Evolutionary conservation across 2,797 vertebrate species (phyloP).

Genomic region (Florisuga fusca): DNA sequence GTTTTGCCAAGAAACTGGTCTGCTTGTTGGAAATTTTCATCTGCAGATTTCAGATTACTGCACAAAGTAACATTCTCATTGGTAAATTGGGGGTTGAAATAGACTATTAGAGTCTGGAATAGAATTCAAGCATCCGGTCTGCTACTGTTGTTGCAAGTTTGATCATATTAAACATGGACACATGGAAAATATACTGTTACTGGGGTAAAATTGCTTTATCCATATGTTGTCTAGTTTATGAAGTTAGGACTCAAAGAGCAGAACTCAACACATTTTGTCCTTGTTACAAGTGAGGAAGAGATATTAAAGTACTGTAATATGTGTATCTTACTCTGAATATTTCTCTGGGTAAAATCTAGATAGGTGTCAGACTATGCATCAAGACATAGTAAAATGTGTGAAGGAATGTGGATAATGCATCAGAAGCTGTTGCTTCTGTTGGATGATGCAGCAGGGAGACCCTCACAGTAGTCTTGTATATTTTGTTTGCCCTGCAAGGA

Average conservation of each 20-base stretch:
- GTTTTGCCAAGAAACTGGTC: neutral
- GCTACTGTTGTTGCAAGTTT: neutral
- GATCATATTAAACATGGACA: neutral
- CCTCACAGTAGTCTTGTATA: neutral
- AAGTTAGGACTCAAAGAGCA: neutral
- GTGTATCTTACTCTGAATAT: neutral
- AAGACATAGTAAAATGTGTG: neutral
- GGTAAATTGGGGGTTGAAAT: neutral
- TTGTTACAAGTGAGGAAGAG: neutral
- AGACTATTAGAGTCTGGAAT: neutral
- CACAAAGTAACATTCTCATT: neutral
- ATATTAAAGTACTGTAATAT: neutral
- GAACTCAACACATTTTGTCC: neutral
- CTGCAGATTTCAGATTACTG: slow-evolving; percentile 12
- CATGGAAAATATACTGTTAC: neutral
- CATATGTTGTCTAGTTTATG: neutral
- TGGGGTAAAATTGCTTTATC: neutral
- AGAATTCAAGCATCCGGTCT: neutral
- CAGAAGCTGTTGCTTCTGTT: neutral
- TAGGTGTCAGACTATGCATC: neutral
- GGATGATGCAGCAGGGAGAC: neutral
- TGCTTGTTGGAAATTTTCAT: neutral
- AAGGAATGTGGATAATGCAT: neutral
- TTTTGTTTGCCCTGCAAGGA: neutral
- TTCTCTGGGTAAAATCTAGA: neutral